Evolutionary conservation across 1,140 invertebrate genomes (phyloP).

Genomic region (Dendrolimus punctatus): DNA sequence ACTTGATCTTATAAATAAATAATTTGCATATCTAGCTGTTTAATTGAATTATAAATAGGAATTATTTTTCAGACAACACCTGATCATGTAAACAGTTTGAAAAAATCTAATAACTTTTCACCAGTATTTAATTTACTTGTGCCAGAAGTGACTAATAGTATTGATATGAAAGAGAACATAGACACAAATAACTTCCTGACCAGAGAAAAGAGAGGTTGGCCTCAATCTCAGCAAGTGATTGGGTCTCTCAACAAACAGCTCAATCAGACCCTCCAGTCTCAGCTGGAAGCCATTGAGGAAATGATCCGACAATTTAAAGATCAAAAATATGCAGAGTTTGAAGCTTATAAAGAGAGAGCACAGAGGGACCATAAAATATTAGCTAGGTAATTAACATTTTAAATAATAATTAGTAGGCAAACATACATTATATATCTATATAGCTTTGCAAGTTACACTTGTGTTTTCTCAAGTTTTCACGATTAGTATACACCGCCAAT

Average conservation of each 20-base stretch:
- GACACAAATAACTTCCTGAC: constrained; percentile 52
- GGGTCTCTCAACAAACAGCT: constrained; percentile 57
- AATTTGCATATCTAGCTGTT: no score
- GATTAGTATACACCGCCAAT: no score
- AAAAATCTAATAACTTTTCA: constrained; percentile 57
- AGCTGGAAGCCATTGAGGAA: constrained; percentile 60
- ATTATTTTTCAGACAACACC: constrained; percentile 47
- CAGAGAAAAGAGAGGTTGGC: constrained; percentile 33
- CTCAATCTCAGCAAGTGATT: constrained; percentile 38
- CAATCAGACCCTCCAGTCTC: constrained; percentile 48
- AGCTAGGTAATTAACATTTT: constrained; percentile 43
- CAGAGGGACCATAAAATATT: constrained; percentile 67
- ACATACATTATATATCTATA: constrained; percentile 1
- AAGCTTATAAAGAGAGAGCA: constrained; percentile 62
- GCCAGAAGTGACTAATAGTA: constrained; percentile 48
- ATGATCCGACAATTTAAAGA: constrained; percentile 63
- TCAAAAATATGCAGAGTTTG: constrained; percentile 66
- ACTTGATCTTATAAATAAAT: no score
- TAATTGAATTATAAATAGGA: no score
- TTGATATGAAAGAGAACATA: constrained; percentile 64
- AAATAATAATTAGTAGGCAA: no score
- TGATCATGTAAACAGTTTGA: constrained; percentile 49
- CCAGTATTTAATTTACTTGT: constrained; percentile 62
- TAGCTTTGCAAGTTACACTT: background rate
- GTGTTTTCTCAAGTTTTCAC: background rate